Evolutionary conservation across 2,797 vertebrate species (phyloP), one percentile per base, ranked within the genome.

Genomic region (Falco naumanni): DNA sequence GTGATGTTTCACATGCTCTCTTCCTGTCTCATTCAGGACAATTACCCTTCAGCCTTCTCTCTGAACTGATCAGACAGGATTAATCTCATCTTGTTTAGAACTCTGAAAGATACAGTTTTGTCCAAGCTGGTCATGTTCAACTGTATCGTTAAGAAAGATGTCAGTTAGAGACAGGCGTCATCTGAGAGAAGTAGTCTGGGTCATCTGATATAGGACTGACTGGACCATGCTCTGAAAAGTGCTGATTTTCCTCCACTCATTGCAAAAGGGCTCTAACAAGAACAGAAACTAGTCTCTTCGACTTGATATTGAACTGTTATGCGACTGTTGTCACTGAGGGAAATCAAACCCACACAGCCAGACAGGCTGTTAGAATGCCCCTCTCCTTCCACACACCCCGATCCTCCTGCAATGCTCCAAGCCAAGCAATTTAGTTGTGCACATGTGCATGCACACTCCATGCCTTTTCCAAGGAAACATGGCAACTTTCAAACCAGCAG

Each of bases 361-460:
- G 39, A 17, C 17, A 28, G 17, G 31, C 18, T 72, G 24, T 34
- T 43, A n/a, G 11, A 20, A 21, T 2, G 24, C 31, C 28, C 26
- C 19, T 18, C 22, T 63, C 26, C 69, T 37, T 50, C 34, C 69
- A n/a, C 37, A n/a, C 33, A 14, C n/a, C 2, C 34, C 34, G 31
- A 16, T 34, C 53, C 39, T 54, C 20, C 70, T 8, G 11, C 54
- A 37, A 5, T 16, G 8, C 7, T 8, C 24, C 13, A 4, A 64
- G 57, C 50, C 28, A 13, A 84, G 26, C 28, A 50, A 13, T 6
- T 11, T 3, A 37, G 17, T 4, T 7, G 7, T 22, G 39, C 51
- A 9, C 6, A 13, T 3, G 24, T 39, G 45, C 33, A 4, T 8
- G 20, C 22, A 39, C 24, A 8, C 10, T 10, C 39, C 1, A 1